Evolutionary conservation across 2,113 vertebrate genomes (phyloP).

Genomic region (Seriola rivoliana): DNA sequence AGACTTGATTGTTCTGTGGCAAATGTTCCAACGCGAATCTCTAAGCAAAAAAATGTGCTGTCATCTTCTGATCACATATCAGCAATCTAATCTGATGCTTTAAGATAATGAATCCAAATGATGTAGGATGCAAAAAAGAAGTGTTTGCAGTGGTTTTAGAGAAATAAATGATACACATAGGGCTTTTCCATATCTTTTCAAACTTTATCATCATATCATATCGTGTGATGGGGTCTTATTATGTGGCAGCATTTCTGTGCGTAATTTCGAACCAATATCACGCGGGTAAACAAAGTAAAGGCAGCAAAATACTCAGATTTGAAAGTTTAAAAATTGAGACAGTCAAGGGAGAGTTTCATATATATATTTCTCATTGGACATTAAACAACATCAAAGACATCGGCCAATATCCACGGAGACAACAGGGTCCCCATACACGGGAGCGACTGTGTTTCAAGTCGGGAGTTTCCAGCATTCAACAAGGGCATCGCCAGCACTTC

Average conservation of each 20-base stretch:
- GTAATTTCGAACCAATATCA: background rate
- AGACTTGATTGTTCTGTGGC: background rate
- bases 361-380: background rate
- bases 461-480: constrained; percentile 28
- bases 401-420: background rate
- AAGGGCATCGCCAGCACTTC: constrained; percentile 26
- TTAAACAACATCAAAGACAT: background rate
- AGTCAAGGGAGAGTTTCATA: background rate
- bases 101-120: background rate
- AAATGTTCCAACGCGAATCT: background rate
- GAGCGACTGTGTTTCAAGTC: background rate
- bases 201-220: background rate
- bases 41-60: background rate
- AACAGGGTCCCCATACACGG: background rate
- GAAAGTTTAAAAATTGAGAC: constrained; percentile 1
- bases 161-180: background rate
- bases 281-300: too few species aligned
- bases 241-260: background rate
- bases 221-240: background rate
- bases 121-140: background rate
- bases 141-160: constrained; percentile 2
- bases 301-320: background rate
- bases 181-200: background rate
- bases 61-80: background rate
- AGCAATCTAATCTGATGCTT: background rate